phyloP scores from a whole-genome alignment of 53 echinoderm and acorn worm species.

The Holothuria leucospilota region DNA sequence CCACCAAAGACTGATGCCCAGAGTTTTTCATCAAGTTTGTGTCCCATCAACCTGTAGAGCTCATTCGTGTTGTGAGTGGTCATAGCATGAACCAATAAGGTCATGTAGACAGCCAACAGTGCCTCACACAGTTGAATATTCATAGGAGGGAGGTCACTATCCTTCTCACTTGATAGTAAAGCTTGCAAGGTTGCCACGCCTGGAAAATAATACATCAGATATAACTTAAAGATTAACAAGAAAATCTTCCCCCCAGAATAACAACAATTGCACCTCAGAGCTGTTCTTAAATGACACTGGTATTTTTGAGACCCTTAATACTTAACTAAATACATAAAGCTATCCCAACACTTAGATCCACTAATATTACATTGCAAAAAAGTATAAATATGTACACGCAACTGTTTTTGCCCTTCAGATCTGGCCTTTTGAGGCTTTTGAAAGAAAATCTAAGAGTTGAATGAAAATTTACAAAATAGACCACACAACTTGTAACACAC shows the following conservation, averaged over 20 bases:
- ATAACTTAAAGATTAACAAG: background rate
- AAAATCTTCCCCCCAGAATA: background rate
- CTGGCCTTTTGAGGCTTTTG: too few species aligned
- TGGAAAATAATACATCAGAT: background rate
- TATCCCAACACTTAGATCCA: too few species aligned
- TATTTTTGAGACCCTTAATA: too few species aligned
- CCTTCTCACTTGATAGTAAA: constrained; percentile 82
- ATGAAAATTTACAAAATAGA: too few species aligned
- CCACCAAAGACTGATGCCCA: constrained; percentile 99
- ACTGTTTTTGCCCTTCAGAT: too few species aligned
- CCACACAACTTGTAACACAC: too few species aligned
- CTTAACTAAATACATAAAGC: too few species aligned
- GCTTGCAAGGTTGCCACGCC: constrained; percentile 92
- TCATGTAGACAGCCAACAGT: constrained; percentile 88
- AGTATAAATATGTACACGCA: too few species aligned
- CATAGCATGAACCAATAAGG: constrained; percentile 83
- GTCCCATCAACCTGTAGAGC: constrained; percentile 85
- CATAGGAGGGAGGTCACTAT: constrained; percentile 82
- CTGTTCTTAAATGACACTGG: too few species aligned
- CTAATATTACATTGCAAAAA: too few species aligned
- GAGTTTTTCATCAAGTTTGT: constrained; percentile 81
- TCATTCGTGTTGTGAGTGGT: constrained; percentile 78
- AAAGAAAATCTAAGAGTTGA: too few species aligned
- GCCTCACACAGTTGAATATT: constrained; percentile 96
- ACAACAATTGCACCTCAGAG: too few species aligned